A percentile compares a stretch with the other conserved stretches of the same genome.
phyloP scores from a whole-genome alignment of 2,113 vertebrate genomes.

The Oenanthe oenanthe region DNA sequence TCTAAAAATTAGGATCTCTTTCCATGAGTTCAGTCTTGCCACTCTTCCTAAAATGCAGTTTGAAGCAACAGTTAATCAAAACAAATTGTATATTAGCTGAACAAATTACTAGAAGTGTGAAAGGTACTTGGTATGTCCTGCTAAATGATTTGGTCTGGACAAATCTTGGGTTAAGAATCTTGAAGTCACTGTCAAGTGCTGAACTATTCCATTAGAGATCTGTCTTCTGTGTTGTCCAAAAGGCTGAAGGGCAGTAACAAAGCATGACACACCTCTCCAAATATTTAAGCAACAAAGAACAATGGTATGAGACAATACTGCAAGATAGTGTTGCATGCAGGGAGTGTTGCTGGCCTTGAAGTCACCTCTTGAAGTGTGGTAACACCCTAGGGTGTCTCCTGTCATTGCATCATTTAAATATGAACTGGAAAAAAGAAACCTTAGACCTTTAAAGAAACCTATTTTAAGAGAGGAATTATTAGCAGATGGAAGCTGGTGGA shows the following conservation, averaged over 20 bases:
- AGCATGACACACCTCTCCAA: constrained; percentile 7
- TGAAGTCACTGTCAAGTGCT: background rate
- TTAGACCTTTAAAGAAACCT: constrained; percentile 1
- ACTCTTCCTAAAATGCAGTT: background rate
- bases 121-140: background rate
- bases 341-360: constrained; percentile 54
- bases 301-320: constrained; percentile 38
- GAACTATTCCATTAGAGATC: background rate
- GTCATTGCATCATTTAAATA: constrained; percentile 40
- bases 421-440: background rate
- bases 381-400: constrained; percentile 62
- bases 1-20: background rate
- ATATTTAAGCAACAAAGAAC: constrained; percentile 54
- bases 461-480: background rate
- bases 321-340: constrained; percentile 31
- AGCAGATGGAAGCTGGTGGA: background rate
- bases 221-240: background rate
- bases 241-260: constrained; percentile 1
- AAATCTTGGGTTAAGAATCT: background rate
- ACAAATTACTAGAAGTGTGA: background rate
- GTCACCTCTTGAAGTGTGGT: constrained; percentile 51
- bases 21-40: background rate
- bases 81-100: background rate
- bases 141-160: background rate
- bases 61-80: background rate